Evolutionary conservation across 2,113 vertebrate genomes (phyloP).

Genomic region (Trogon surrucura): DNA sequence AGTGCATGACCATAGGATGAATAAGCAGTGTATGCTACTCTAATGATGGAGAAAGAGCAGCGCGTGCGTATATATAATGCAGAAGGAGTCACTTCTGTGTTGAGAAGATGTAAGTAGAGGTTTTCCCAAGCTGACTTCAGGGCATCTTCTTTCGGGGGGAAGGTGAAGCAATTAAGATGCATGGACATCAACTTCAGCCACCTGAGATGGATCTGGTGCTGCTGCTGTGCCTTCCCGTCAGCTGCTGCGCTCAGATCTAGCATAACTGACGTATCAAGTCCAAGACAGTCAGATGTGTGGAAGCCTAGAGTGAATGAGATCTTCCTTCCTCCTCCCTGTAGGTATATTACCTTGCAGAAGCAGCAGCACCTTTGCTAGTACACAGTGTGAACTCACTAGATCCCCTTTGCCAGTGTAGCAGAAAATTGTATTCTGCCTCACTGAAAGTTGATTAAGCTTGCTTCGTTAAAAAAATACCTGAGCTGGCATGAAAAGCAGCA

Average conservation of each 20-base stretch:
- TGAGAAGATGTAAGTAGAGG: not conserved
- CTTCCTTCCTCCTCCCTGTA: not conserved
- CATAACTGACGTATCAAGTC: rapidly evolving
- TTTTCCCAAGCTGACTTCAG: not conserved
- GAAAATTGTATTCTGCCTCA: not conserved
- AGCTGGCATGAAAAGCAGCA: not conserved
- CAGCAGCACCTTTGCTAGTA: not conserved
- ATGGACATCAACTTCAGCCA: not conserved
- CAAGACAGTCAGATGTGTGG: not conserved
- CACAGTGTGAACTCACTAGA: not conserved
- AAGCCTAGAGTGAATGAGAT: not conserved
- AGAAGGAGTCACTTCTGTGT: not conserved
- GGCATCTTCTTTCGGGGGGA: not conserved
- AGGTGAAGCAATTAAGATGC: not conserved
- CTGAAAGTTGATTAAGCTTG: not conserved
- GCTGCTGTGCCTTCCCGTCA: not conserved
- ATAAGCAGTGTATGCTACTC: not conserved
- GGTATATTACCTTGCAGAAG: not conserved
- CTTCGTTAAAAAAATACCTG: not conserved
- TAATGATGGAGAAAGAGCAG: not conserved
- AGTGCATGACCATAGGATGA: not conserved
- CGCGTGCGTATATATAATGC: not conserved
- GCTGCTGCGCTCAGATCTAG: not conserved
- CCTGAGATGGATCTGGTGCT: not conserved
- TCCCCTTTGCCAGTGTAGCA: not conserved